Evolutionary conservation across 53 echinoderm and acorn worm genomes (phyloP), one percentile per base, ranked within the genome.

Genomic region (Astropecten irregularis): DNA sequence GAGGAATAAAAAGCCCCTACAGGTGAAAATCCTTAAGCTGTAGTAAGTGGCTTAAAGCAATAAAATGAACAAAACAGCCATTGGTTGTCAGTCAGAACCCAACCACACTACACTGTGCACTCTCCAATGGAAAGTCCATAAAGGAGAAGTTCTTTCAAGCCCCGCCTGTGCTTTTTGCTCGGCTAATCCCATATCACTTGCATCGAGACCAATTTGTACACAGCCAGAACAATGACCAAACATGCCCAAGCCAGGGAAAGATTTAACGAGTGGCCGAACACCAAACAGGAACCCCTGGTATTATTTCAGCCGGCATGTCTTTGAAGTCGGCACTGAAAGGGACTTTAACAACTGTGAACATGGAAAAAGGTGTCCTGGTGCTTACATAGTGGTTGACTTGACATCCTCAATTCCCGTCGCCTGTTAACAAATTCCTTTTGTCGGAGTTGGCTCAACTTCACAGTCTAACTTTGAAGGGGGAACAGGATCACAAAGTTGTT

Each of bases 371-470:
- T 79, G 60, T 79, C 62, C 62, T 3, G 22, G 23, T 62, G 62
- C 79, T 61, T 62, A 31, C 62, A n/a, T 20, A 46, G 62, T 62
- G 79, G 79, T 79, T 62, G 79, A 79, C 79, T 79, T 79, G 40
- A 62, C 79, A 62, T 79, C 47, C 16, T 15, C 30, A 20, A n/a
- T 20, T 26, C 61, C 30, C 46, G 39, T 55, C 14, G 9, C 55
- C 25, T 31, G 44, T 22, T 29, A 33, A 57, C 58, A 36, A 71
- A 36, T 19, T 71, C 16, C 11, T 52, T 54, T 76, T 27, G 58
- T 54, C 23, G 9, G 36, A 27, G 9, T 34, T 34, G 14, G 16
- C 38, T 65, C n/a, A 76, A 56, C 56, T 76, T 37, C 28, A 28
- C 40, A 58, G 40, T 23, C n/a, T 6, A 57, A 65, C 4, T 4